Base-by-base conservation (phyloP, 2,113 vertebrate genomes). In the Megaceryle maxima region DNA sequence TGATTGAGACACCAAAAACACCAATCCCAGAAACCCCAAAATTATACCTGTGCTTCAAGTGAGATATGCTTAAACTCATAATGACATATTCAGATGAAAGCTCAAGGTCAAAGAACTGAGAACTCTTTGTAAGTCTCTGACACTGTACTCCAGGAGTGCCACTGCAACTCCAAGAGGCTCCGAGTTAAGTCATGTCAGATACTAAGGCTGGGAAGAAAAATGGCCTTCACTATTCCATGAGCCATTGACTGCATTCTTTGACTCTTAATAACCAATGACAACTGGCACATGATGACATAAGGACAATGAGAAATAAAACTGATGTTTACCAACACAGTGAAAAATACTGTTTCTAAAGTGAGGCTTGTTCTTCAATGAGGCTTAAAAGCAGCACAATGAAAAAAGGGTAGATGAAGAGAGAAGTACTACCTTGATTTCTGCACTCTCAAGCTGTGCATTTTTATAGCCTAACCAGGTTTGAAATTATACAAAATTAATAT, bases 171-270 rank as follows among this genome's bases (percentile, higher is more conserved):
- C 84, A 91, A 75, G 83, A 89, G 59, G 60, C 55, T 87, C 56
- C 33, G 48, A 83, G 68, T 37, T 59, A 83, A 83, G 70, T 80
- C 68, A 57, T 39, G 41, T 87, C 82, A 95, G 62, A 85, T 37
- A 91, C 69, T 75, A 18, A 24, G 39, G 15, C 14, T 70, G 48
- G 35, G 39, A 85, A 92, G 35, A 41, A 93, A 92, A 96, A 73
- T 3, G 83, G 24, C 53, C 29, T 41, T 46, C 92, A 50, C 26
- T 50, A 44, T 48, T 92, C 69, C 43, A 35, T 24, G 20, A 82
- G 70, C 39, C 89, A n/a, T 16, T 72, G 74, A 88, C 24, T 88
- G 79, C 17, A 87, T 89, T 97, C 59, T 97, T 89, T 69, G 33
- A 94, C 57, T 73, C 68, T 67, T 62, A 44, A 44, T 2, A 46